phyloP scores from a whole-genome alignment of 2,797 vertebrate species.

The Chelonia mydas region DNA sequence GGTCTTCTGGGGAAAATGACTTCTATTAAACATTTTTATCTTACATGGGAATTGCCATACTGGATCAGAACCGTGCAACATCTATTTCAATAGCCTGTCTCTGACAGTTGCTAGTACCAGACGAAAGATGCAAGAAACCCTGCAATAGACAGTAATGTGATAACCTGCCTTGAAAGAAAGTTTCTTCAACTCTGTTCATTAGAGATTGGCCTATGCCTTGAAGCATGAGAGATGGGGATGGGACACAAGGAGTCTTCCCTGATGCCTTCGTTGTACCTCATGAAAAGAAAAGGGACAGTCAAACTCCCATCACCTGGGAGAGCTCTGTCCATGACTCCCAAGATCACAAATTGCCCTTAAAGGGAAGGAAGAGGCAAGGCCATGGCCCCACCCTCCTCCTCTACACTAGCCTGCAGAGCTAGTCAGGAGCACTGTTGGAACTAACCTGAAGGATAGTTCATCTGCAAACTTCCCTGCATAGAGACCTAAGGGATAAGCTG shows the following conservation, averaged over 20 bases:
- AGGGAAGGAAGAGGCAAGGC: not conserved
- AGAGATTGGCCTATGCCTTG: not conserved
- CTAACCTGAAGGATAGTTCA: fast-evolving
- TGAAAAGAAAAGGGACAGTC: not conserved
- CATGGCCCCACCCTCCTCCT: not conserved
- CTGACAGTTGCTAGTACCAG: not conserved
- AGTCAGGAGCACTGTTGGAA: not conserved
- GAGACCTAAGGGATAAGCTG: not conserved
- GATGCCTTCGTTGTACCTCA: not conserved
- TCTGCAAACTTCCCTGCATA: not conserved
- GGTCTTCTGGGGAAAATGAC: not conserved
- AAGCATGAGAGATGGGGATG: not conserved
- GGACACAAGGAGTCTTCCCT: not conserved
- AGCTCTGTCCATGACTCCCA: not conserved
- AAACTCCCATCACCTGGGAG: not conserved
- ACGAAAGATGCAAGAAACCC: not conserved
- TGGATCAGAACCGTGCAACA: not conserved
- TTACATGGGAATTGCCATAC: not conserved
- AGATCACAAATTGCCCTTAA: not conserved
- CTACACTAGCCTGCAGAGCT: not conserved
- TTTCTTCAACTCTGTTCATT: not conserved
- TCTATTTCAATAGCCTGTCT: not conserved
- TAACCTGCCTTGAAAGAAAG: not conserved
- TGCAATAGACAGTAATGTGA: not conserved
- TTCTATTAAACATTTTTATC: not conserved